These are phyloP conservation scores for Hydrozoanthus gracilis DNA, from an alignment of 92 coral and sea anemone species.

Conservation along the genomic window DNA sequence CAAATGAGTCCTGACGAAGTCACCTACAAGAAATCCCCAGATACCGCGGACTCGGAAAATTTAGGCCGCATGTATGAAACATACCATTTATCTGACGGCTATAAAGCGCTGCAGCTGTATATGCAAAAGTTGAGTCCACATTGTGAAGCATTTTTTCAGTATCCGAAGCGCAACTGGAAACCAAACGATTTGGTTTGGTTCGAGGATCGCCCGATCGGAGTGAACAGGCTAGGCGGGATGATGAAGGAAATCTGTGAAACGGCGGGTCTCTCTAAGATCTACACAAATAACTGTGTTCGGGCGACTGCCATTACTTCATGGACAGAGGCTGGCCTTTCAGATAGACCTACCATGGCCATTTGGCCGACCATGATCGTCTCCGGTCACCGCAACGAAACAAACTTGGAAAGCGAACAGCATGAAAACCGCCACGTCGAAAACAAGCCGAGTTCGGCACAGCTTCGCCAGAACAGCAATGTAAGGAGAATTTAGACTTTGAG, in stretches of 20 bases:
- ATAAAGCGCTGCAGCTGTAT: background rate
- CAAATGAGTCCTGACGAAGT: conserved; percentile 57
- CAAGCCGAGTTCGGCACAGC: too few relatives aligned
- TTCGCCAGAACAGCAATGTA: too few relatives aligned
- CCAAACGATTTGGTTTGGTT: background rate
- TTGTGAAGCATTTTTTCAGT: conserved; percentile 25
- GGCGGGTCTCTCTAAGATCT: conserved; percentile 10
- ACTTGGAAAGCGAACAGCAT: background rate
- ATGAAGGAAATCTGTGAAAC: conserved; percentile 1
- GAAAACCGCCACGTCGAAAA: too few relatives aligned
- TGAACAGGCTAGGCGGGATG: conserved; percentile 16
- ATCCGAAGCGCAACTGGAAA: conserved; percentile 12
- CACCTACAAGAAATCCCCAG: background rate
- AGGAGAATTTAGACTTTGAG: too few relatives aligned
- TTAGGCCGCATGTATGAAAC: conserved; percentile 22
- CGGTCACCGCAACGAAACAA: background rate
- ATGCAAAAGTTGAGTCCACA: background rate
- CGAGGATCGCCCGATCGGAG: conserved; percentile 1
- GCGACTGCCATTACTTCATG: background rate
- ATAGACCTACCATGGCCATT: background rate
- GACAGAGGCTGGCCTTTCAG: background rate
- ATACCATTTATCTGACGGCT: conserved; percentile 8
- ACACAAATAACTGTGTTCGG: conserved; percentile 7
- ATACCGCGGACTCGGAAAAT: conserved; percentile 7
- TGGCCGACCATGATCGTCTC: background rate